These are phyloP conservation scores for Oedothorax gibbosus DNA, from an alignment of 1,140 invertebrate species.

Conservation along the genomic window DNA sequence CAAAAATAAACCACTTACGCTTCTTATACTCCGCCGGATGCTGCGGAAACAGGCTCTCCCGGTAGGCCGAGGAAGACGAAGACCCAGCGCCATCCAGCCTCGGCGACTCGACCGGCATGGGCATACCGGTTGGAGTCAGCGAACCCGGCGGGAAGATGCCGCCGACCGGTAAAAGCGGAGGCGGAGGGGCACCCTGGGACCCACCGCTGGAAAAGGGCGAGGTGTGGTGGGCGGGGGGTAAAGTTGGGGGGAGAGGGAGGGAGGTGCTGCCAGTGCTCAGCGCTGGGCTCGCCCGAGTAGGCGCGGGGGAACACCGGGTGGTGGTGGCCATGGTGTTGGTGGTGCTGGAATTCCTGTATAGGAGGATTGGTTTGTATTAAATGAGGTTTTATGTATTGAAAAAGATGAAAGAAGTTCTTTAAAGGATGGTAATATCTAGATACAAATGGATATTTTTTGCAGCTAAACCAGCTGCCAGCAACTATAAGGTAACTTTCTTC, in stretches of 20 bases:
- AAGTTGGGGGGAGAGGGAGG: conserved; percentile 38
- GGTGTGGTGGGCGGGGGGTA: conserved; percentile 56
- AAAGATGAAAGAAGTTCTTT: too few species aligned
- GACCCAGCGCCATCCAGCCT: conserved; percentile 71
- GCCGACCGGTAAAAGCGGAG: conserved; percentile 64
- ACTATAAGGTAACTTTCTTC: too few species aligned
- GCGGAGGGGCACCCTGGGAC: conserved; percentile 71
- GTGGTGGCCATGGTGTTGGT: conserved; percentile 36
- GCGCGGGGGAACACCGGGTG: conserved; percentile 26
- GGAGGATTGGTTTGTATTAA: neutral
- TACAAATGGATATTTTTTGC: too few species aligned
- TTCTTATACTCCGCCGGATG: conserved; percentile 75
- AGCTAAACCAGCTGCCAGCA: too few species aligned
- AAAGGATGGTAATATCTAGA: too few species aligned
- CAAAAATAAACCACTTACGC: conserved; percentile 25
- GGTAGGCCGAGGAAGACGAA: conserved; percentile 81
- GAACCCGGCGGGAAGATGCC: conserved; percentile 68
- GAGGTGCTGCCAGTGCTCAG: conserved; percentile 37
- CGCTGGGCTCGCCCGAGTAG: conserved; percentile 14
- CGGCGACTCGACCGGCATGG: conserved; percentile 68
- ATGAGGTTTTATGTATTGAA: neutral
- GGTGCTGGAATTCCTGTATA: conserved; percentile 37
- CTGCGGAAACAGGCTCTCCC: conserved; percentile 82
- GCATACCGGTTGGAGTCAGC: conserved; percentile 65
- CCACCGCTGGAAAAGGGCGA: conserved; percentile 66